Conservation (phyloP, 2,888 invertebrate species). For the Dasypolia templi region DNA sequence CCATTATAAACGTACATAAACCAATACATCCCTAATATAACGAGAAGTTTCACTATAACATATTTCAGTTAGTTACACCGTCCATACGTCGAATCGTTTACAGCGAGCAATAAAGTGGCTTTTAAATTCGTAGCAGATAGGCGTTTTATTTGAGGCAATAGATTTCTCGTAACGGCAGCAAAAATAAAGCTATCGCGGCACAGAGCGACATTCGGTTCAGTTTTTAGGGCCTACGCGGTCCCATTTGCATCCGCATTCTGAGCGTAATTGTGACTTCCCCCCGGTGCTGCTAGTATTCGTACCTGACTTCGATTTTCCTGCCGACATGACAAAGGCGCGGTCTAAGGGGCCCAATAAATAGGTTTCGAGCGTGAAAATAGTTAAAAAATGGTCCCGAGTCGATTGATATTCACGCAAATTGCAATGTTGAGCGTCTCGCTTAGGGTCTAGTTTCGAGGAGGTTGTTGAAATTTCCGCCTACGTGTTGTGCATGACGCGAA, state of each 20-base stretch:
- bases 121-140: conserved; percentile 86
- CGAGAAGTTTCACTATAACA: conserved; percentile 63
- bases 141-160: conserved; percentile 88
- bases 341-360: conserved; percentile 88
- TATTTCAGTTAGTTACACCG: conserved; percentile 71
- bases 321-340: conserved; percentile 89
- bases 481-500: conserved; percentile 73
- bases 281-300: conserved; percentile 73
- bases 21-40: conserved; percentile 64
- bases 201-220: conserved; percentile 80
- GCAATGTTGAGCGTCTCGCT: conserved; percentile 68
- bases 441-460: conserved; percentile 73
- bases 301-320: conserved; percentile 88
- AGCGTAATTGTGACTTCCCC: conserved; percentile 88
- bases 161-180: conserved; percentile 86
- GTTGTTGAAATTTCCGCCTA: conserved; percentile 55
- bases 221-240: conserved; percentile 84
- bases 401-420: conserved; percentile 74
- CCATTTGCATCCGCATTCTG: conserved; percentile 89
- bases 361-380: conserved; percentile 85
- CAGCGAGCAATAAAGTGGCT: conserved; percentile 81
- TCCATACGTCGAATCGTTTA: conserved; percentile 73
- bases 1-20: conserved; percentile 40
- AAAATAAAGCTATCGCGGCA: conserved; percentile 86
- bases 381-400: conserved; percentile 81